These are phyloP conservation scores for Chanos chanos DNA, from an alignment of 2,797 vertebrate genomes.

Conservation along the genomic window DNA sequence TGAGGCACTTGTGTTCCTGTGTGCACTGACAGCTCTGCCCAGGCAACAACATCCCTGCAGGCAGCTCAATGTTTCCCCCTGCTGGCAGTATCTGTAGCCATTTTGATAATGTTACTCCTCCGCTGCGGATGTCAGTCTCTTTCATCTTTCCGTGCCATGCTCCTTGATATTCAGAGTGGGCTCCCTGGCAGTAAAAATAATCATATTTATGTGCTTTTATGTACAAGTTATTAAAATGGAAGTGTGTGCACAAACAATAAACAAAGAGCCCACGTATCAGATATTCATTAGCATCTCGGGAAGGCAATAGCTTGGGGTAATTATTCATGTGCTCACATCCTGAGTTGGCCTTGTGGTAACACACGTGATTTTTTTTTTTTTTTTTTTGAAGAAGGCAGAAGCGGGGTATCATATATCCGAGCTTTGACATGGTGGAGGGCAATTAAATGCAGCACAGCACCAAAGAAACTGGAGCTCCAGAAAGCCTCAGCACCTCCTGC, in stretches of 20 bases:
- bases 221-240: constrained; percentile 45
- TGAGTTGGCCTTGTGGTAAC: neutral
- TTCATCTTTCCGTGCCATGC: constrained; percentile 28
- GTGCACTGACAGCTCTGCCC: too few relatives aligned
- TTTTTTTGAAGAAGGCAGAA: constrained; percentile 1
- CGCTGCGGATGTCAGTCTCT: constrained; percentile 23
- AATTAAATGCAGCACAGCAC: constrained; percentile 31
- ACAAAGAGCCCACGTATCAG: constrained; percentile 38
- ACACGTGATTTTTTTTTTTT: constrained; percentile 34
- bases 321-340: constrained; percentile 30
- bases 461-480: neutral
- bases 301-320: constrained; percentile 13
- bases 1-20: constrained; percentile 13
- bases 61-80: constrained; percentile 45
- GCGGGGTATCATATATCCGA: constrained; percentile 31
- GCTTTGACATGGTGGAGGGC: constrained; percentile 18
- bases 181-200: constrained; percentile 36
- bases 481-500: constrained; percentile 8
- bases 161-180: constrained; percentile 33
- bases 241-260: constrained; percentile 37
- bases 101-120: neutral
- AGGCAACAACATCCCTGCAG: neutral
- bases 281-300: constrained; percentile 36
- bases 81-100: constrained; percentile 4
- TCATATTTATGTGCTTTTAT: constrained; percentile 45